Conservation (phyloP, 1,140 invertebrate genomes). For the Atta colombica region DNA sequence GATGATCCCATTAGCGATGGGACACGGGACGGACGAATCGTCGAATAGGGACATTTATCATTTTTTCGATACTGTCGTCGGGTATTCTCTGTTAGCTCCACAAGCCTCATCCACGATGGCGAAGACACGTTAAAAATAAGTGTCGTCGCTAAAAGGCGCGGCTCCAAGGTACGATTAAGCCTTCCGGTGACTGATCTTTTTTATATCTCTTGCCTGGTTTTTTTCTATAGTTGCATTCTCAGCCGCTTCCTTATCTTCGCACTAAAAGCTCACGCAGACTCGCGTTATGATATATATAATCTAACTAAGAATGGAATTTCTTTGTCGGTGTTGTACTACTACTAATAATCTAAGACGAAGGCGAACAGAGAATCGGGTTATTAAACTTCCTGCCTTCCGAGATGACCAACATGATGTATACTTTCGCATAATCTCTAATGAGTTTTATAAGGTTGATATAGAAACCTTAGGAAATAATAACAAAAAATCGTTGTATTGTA, state of each 20-base stretch:
- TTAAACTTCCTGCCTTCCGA: conserved; percentile 79
- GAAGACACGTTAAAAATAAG: conserved; percentile 52
- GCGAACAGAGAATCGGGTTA: conserved; percentile 73
- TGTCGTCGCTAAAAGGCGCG: conserved; percentile 59
- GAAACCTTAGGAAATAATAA: conserved; percentile 59
- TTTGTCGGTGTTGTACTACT: conserved; percentile 76
- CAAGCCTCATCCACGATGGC: conserved; percentile 7
- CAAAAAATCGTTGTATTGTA: conserved; percentile 16
- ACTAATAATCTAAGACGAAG: conserved; percentile 20
- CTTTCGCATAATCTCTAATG: neutral
- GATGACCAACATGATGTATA: conserved; percentile 60
- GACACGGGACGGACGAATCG: conserved; percentile 36
- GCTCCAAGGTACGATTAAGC: conserved; percentile 42
- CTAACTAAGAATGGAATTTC: conserved; percentile 80
- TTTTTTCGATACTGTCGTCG: conserved; percentile 41
- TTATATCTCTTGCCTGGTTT: conserved; percentile 65
- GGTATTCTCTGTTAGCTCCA: neutral
- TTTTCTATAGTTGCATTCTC: conserved; percentile 58
- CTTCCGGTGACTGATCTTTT: conserved; percentile 36
- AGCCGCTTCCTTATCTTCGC: conserved; percentile 75
- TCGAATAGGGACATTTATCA: conserved; percentile 63
- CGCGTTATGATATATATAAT: conserved; percentile 77
- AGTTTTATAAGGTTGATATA: conserved; percentile 35
- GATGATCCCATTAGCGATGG: conserved; percentile 65
- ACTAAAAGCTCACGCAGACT: conserved; percentile 76